These are phyloP conservation scores for Trachelus troglodyta DNA, from an alignment of 2,888 invertebrate species.

Conservation along the genomic window DNA sequence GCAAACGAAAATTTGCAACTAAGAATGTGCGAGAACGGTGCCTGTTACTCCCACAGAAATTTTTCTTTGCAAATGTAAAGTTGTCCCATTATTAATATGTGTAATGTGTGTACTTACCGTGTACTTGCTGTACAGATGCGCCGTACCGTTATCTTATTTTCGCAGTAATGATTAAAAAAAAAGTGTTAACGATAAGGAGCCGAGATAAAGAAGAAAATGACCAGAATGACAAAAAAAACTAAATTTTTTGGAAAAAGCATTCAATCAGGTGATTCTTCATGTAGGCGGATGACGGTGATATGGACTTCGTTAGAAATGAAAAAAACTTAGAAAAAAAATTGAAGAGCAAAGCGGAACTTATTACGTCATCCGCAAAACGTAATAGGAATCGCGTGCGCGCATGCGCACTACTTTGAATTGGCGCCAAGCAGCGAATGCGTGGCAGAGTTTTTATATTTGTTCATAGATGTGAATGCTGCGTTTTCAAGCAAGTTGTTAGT, in stretches of 20 bases:
- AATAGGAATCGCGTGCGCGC: neutral
- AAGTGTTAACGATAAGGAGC: neutral
- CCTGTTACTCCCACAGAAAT: constrained; percentile 33
- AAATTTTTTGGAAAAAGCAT: constrained; percentile 21
- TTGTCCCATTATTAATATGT: constrained; percentile 31
- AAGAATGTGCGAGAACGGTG: constrained; percentile 23
- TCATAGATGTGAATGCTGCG: constrained; percentile 57
- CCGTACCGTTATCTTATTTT: constrained; percentile 40
- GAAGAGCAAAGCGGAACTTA: neutral
- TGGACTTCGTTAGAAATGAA: neutral
- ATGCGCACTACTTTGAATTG: constrained; percentile 18
- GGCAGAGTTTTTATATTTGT: constrained; percentile 59
- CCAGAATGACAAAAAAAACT: constrained; percentile 18
- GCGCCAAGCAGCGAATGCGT: constrained; percentile 25
- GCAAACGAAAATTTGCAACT: constrained; percentile 14
- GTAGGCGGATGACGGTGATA: neutral
- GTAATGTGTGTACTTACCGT: neutral
- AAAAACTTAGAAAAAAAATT: neutral
- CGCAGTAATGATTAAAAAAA: constrained; percentile 20
- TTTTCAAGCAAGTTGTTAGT: constrained; percentile 61
- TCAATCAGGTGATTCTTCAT: constrained; percentile 15
- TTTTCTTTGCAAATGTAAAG: constrained; percentile 22
- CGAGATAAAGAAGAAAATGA: constrained; percentile 25
- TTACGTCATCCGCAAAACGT: neutral
- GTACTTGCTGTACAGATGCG: constrained; percentile 30